phyloP scores from a whole-genome alignment of 2,888 invertebrate species.

The Acanthopleura granulata region DNA sequence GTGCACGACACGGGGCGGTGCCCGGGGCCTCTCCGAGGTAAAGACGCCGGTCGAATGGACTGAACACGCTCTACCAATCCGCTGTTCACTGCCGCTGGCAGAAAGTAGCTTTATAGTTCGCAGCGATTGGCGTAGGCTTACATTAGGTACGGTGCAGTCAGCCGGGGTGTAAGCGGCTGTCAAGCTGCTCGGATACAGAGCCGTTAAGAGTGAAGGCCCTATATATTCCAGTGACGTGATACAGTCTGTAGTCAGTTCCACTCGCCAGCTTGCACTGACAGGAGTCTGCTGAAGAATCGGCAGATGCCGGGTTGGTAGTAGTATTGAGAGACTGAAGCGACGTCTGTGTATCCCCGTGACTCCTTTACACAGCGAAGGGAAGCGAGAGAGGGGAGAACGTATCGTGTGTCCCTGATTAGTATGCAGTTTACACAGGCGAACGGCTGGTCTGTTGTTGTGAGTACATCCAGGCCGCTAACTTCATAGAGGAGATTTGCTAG shows the following conservation, averaged over 20 bases:
- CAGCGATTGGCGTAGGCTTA: not conserved
- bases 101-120: not conserved
- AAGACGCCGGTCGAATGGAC: not conserved
- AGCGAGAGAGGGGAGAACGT: not conserved
- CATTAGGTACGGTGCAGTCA: not conserved
- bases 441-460: not conserved
- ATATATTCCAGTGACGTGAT: not conserved
- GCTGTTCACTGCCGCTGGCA: not conserved
- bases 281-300: not conserved
- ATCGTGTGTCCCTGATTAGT: conserved; percentile 1
- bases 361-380: no score
- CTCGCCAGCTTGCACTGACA: not conserved
- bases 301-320: not conserved
- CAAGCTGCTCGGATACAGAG: not conserved
- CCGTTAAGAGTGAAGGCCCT: not conserved
- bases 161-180: not conserved
- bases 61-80: not conserved
- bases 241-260: not conserved
- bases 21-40: not conserved
- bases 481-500: not conserved
- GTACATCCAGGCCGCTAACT: not conserved
- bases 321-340: not conserved
- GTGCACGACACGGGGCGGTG: not conserved
- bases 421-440: not conserved
- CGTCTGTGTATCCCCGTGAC: not conserved